Conservation (phyloP, 2,797 vertebrate species). For the Avahi laniger region DNA sequence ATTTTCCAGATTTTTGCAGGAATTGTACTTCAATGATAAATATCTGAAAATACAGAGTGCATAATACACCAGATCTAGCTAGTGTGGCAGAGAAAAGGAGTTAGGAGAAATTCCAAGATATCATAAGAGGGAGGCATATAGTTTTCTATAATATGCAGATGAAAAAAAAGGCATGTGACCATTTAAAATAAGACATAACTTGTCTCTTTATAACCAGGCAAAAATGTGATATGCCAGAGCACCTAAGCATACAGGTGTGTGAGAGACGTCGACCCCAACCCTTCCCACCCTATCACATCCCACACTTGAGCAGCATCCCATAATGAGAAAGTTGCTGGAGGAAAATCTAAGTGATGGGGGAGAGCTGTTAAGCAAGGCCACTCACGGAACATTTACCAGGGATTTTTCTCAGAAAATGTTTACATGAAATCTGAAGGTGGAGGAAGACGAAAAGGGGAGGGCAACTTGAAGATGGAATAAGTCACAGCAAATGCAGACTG, state of each 20-base stretch:
- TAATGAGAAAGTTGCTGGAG: background rate
- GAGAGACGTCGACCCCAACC: background rate
- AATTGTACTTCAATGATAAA: background rate
- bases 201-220: background rate
- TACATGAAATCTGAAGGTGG: background rate
- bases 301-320: background rate
- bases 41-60: background rate
- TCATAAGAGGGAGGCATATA: background rate
- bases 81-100: background rate
- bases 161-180: background rate
- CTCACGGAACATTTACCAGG: background rate
- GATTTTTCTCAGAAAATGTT: background rate
- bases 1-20: background rate
- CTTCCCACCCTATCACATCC: rapidly evolving
- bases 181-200: background rate
- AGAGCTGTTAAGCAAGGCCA: background rate
- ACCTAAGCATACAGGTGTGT: background rate
- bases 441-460: background rate
- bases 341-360: background rate
- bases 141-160: background rate
- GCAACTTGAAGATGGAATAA: background rate
- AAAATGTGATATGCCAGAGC: background rate
- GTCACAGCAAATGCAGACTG: background rate
- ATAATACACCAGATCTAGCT: background rate
- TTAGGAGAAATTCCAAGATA: background rate